Evolutionary conservation across 2,888 invertebrate genomes (phyloP).

Genomic region (Trissolcus brochymenae): DNA sequence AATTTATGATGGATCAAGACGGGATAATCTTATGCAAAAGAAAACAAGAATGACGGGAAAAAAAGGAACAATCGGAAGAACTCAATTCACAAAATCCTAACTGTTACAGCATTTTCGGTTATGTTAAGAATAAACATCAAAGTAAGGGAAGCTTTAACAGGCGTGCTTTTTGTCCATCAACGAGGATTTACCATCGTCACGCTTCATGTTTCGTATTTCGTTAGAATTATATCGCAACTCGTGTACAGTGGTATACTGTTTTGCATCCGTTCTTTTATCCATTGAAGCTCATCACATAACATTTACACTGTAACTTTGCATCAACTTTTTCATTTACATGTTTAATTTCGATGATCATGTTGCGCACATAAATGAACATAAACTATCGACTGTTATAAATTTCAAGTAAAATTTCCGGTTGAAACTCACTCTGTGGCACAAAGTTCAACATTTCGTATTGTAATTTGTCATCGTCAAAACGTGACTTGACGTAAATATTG

Average conservation of each 20-base stretch:
- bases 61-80: too few species aligned
- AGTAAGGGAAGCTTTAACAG: slow-evolving; percentile 67
- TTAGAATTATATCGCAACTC: slow-evolving; percentile 51
- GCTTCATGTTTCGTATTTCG: slow-evolving; percentile 59
- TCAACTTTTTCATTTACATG: not conserved
- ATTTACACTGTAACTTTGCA: not conserved
- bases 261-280: slow-evolving; percentile 54
- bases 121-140: slow-evolving; percentile 70
- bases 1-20: too few species aligned
- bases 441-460: too few species aligned
- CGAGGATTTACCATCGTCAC: slow-evolving; percentile 70
- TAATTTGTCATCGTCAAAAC: too few species aligned
- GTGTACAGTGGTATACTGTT: slow-evolving; percentile 50
- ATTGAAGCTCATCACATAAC: slow-evolving; percentile 29
- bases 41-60: too few species aligned
- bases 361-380: too few species aligned
- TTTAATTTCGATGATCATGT: too few species aligned
- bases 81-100: slow-evolving; percentile 18
- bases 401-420: too few species aligned
- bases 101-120: slow-evolving; percentile 50
- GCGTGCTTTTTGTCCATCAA: slow-evolving; percentile 73
- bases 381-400: too few species aligned
- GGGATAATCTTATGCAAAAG: too few species aligned
- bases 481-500: too few species aligned
- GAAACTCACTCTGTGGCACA: too few species aligned